A percentile compares a stretch with the other conserved stretches of the same genome.
Conservation (phyloP, 2,888 invertebrate species). For the Peribatodes rhomboidaria region DNA sequence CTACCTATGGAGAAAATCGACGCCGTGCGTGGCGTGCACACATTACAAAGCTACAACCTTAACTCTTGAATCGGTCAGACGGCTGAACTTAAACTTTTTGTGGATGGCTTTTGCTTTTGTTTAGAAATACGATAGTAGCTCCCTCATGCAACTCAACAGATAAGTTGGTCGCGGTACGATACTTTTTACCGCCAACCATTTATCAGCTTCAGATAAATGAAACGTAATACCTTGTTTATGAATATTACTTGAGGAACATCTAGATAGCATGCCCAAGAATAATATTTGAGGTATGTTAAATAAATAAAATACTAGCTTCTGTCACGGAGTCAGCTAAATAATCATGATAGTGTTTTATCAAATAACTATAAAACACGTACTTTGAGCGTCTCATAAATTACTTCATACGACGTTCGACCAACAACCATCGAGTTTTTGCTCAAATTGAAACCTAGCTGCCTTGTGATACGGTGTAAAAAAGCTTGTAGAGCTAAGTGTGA, state of each 20-base stretch:
- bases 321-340: slow-evolving; percentile 81
- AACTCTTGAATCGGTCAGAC: neutral
- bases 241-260: slow-evolving; percentile 58
- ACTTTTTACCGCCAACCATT: slow-evolving; percentile 55
- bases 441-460: slow-evolving; percentile 53
- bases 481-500: slow-evolving; percentile 61
- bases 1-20: slow-evolving; percentile 61
- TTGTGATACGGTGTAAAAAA: slow-evolving; percentile 51
- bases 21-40: slow-evolving; percentile 47
- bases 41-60: slow-evolving; percentile 38
- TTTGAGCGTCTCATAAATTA: slow-evolving; percentile 81
- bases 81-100: neutral
- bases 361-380: slow-evolving; percentile 84
- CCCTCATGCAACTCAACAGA: neutral
- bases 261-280: slow-evolving; percentile 67
- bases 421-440: slow-evolving; percentile 31
- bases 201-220: slow-evolving; percentile 55
- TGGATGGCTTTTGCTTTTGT: neutral
- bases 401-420: slow-evolving; percentile 62
- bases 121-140: neutral
- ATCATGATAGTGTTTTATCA: slow-evolving; percentile 85
- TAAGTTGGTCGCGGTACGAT: slow-evolving; percentile 16
- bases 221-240: slow-evolving; percentile 58
- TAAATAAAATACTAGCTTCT: slow-evolving; percentile 76
- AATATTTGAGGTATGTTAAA: slow-evolving; percentile 72